A percentile compares a stretch with the other conserved stretches of the same genome.
These are phyloP conservation scores for Oceanodroma tethys DNA, from an alignment of 2,113 vertebrate species.

Conservation along the genomic window DNA sequence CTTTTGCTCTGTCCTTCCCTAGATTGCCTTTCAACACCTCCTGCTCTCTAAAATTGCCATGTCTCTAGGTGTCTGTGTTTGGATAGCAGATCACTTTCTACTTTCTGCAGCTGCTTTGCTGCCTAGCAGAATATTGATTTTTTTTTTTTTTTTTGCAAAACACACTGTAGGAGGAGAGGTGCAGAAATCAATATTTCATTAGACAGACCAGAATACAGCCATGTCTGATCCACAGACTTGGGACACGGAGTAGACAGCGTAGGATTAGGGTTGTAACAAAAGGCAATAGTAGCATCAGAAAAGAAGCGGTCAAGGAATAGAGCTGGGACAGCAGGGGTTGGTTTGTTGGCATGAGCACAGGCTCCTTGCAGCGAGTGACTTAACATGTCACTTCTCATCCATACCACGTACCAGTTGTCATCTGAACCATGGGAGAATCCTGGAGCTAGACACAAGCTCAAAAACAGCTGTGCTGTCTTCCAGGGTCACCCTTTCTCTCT, in stretches of 20 bases:
- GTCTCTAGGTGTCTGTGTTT: constrained; percentile 1
- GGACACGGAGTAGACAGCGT: background rate
- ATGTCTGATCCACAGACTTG: background rate
- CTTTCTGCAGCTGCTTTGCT: constrained; percentile 8
- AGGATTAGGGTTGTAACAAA: background rate
- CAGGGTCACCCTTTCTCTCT: background rate
- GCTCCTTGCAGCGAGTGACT: background rate
- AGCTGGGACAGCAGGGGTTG: background rate
- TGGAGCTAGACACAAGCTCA: background rate
- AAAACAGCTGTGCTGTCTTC: background rate
- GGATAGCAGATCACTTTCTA: constrained; percentile 15
- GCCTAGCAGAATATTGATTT: constrained; percentile 36
- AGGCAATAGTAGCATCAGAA: background rate
- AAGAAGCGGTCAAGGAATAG: background rate
- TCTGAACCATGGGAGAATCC: background rate
- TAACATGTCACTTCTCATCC: background rate
- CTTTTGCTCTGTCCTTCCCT: background rate
- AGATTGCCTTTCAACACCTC: constrained; percentile 25
- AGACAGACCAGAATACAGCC: background rate
- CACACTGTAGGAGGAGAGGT: background rate
- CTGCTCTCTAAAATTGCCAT: background rate
- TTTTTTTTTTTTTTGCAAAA: background rate
- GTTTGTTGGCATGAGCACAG: background rate
- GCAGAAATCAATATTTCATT: constrained; percentile 68
- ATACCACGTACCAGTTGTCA: background rate